Evolutionary conservation across 2,888 invertebrate species (phyloP).

Genomic region (Drosophila niveifrons): DNA sequence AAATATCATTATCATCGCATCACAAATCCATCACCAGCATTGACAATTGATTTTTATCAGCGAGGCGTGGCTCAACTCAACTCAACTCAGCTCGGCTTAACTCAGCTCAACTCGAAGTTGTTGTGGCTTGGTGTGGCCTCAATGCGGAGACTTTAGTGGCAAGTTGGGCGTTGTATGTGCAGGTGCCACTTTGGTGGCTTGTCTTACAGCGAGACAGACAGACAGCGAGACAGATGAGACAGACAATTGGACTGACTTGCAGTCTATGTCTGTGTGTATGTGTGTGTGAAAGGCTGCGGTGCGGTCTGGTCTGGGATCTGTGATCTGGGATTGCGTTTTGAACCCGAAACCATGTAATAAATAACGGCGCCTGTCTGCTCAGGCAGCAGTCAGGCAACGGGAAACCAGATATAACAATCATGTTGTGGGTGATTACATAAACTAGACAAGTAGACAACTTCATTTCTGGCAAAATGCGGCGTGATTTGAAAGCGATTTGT

Average conservation of each 20-base stretch:
- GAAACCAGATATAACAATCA: slow-evolving; percentile 67
- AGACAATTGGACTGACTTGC: slow-evolving; percentile 22
- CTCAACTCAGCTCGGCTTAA: not conserved
- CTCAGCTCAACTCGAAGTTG: slow-evolving; percentile 1
- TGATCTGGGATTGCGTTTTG: slow-evolving; percentile 41
- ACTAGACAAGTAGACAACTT: slow-evolving; percentile 71
- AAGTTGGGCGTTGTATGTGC: slow-evolving; percentile 36
- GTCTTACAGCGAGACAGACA: slow-evolving; percentile 39
- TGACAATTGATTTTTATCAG: slow-evolving; percentile 69
- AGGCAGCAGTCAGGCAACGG: slow-evolving; percentile 15
- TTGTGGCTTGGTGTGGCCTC: slow-evolving; percentile 22
- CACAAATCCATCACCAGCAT: slow-evolving; percentile 67
- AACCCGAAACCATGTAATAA: slow-evolving; percentile 50
- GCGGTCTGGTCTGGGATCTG: slow-evolving; percentile 13
- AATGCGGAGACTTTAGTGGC: slow-evolving; percentile 20
- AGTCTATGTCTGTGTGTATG: slow-evolving; percentile 19
- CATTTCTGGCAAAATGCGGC: slow-evolving; percentile 56
- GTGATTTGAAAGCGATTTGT: slow-evolving; percentile 72
- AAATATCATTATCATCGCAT: slow-evolving; percentile 67
- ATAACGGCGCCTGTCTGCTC: slow-evolving; percentile 49
- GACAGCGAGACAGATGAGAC: slow-evolving; percentile 18
- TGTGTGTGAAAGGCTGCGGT: slow-evolving; percentile 49
- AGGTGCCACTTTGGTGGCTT: slow-evolving; percentile 58
- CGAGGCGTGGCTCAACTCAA: slow-evolving; percentile 27
- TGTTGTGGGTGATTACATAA: slow-evolving; percentile 80